Evolutionary conservation across 2,797 vertebrate species (phyloP), one percentile per base, ranked within the genome.

Genomic region (Heliangelus exortis): DNA sequence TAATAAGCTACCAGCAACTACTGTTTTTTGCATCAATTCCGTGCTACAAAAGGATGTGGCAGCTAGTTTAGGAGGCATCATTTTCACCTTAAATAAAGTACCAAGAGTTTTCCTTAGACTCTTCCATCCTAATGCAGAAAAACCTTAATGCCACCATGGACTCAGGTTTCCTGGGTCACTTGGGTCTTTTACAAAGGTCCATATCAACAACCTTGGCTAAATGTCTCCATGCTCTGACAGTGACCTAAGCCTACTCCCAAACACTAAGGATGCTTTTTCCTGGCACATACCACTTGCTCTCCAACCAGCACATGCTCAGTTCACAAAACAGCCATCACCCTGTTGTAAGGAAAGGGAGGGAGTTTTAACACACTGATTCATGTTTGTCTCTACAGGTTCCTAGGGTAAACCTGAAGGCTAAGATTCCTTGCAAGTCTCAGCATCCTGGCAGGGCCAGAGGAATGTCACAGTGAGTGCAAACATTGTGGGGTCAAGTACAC

Each of bases 381-480:
- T 54, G 65, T 83, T 82, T 92, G 48, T 95, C 89, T 94, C 61
- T 84, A 9, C 85, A 97, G 96, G 93, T 97, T 80, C 69, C 68
- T 19, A 91, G 33, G 7, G 12, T 84, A 94, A 80, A 90, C 88
- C 93, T 15, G 1, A 95, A 84, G 65, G 73, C 80, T 85, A 61
- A n/a, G 45, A 45, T 87, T 96, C 67, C 75, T 45, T 81, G 59
- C 72, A 81, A 77, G 31, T 83, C 53, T 89, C 91, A 78, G 69
- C 95, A 61, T 79, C 91, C 91, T 90, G 57, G 79, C 47, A 57
- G 78, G 83, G 71, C 55, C 79, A 93, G 68, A 95, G 91, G 93
- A 96, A 97, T 96, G 94, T 94, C 96, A 96, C 87, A 82, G 95
- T 97, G 96, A 97, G 96, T 97, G 47, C 43, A 74, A 62, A 93